Percentiles rank a stretch among this genome's conserved stretches.
phyloP scores from a whole-genome alignment of 2,888 invertebrate species.

The Eilema depressum region DNA sequence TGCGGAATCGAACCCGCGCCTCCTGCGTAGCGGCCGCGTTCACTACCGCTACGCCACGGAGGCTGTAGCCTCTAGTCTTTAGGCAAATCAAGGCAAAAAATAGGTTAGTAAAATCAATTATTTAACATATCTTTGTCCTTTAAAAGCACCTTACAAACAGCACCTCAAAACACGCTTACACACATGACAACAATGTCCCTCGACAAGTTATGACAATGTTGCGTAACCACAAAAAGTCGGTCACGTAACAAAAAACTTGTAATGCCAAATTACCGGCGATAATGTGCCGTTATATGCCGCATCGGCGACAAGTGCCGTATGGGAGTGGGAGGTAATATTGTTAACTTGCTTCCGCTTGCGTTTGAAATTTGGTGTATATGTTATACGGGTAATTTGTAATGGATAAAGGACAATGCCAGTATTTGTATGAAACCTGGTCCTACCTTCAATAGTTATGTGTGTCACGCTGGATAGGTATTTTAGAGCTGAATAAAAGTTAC shows the following conservation, averaged over 20 bases:
- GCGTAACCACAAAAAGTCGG: constrained; percentile 32
- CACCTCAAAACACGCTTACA: not conserved
- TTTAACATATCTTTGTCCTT: not conserved
- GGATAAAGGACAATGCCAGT: too few relatives aligned
- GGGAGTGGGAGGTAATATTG: not conserved
- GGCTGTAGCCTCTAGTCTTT: too few relatives aligned
- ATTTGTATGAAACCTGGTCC: too few relatives aligned
- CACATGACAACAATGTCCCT: not conserved
- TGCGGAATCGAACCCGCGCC: too few relatives aligned
- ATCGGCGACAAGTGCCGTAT: not conserved
- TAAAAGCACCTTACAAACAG: not conserved
- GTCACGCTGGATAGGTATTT: too few relatives aligned
- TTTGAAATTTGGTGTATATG: not conserved
- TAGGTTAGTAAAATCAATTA: too few relatives aligned
- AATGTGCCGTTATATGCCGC: constrained; percentile 3
- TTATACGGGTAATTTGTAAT: too few relatives aligned
- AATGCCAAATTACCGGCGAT: constrained; percentile 8
- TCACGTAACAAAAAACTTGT: constrained; percentile 32
- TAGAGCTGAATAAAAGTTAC: too few relatives aligned
- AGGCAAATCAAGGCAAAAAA: too few relatives aligned
- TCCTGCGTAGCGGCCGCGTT: too few relatives aligned
- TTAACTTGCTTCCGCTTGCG: not conserved
- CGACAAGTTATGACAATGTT: constrained; percentile 6
- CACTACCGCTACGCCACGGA: too few relatives aligned
- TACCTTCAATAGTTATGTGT: too few relatives aligned